Evolutionary conservation across 1,140 invertebrate genomes (phyloP), one percentile per base, ranked within the genome.

Genomic region (Pseudoatta argentina): DNA sequence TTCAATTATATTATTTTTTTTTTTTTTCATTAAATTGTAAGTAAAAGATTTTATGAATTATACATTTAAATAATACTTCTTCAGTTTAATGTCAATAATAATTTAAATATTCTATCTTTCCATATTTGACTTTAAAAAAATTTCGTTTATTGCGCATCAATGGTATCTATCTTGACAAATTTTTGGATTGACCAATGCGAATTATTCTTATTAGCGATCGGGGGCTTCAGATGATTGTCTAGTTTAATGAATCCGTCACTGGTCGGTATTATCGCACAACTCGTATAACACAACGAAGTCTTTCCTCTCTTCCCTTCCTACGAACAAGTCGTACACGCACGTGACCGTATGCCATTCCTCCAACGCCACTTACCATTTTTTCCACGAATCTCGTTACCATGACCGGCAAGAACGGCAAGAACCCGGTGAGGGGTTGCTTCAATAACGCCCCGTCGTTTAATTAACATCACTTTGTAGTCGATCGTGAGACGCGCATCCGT

Each of bases 381-480:
- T 94, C 94, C 93, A 93, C 91, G 93, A 94, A 94, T 85, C 93
- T 93, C 91, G 93, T 94, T 93, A 92, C 92, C 92, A 93, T 92
- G 91, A 92, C 90, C 91, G 91, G 91, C 91, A 92, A 94, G 89
- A 93, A 93, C 91, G 91, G 91, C 91, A 92, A 94, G 89, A 93
- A 93, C 66, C 59, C 59, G 72, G 78, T 78, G 64, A 85, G 64
- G 79, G 83, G 72, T 90, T 91, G 88, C 91, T 92, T 92, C 88
- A 91, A 91, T 88, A 92, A 93, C 91, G 88, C 88, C 90, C 85
- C 86, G 85, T 92, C 86, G 87, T 91, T 94, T 94, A 94, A 94
- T 94, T 94, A 92, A 90, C 87, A 73, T 67, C 55, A 89, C 87
- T 86, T 89, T 89, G 75, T 89, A 61, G 63, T 53, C 61, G 21